phyloP scores from a whole-genome alignment of 2,888 invertebrate species.

The Falcaria lacertinaria region DNA sequence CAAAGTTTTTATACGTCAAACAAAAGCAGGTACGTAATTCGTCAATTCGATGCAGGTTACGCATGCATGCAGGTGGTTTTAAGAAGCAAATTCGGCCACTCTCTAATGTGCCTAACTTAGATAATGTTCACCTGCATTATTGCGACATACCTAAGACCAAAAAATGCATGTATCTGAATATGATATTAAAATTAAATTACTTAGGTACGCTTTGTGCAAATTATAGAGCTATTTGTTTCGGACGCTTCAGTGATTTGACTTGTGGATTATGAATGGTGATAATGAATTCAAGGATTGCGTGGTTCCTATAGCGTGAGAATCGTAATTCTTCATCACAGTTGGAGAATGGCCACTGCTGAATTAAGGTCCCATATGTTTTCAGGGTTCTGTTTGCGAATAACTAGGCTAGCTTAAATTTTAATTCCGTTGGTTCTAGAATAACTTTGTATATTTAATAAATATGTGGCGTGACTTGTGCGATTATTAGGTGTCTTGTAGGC shows the following conservation, averaged over 20 bases:
- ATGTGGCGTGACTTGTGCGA: no score
- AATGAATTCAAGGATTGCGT: neutral
- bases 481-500: no score
- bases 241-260: neutral
- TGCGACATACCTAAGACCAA: neutral
- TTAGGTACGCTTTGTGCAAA: neutral
- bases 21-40: no score
- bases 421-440: no score
- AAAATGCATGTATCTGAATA: neutral
- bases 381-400: no score
- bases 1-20: no score
- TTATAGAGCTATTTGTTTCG: neutral
- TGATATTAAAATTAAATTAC: neutral
- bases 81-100: conserved; percentile 12
- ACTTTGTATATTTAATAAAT: no score
- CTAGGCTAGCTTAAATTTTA: no score
- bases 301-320: neutral
- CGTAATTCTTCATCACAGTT: no score
- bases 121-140: conserved; percentile 1
- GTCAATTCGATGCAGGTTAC: no score
- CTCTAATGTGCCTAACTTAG: conserved; percentile 2
- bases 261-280: neutral
- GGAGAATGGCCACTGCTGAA: no score
- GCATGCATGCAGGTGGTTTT: conserved; percentile 14
- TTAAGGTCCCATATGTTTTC: no score